Base-by-base conservation (phyloP, 2,888 invertebrate genomes). In the Coremacera marginata region DNA sequence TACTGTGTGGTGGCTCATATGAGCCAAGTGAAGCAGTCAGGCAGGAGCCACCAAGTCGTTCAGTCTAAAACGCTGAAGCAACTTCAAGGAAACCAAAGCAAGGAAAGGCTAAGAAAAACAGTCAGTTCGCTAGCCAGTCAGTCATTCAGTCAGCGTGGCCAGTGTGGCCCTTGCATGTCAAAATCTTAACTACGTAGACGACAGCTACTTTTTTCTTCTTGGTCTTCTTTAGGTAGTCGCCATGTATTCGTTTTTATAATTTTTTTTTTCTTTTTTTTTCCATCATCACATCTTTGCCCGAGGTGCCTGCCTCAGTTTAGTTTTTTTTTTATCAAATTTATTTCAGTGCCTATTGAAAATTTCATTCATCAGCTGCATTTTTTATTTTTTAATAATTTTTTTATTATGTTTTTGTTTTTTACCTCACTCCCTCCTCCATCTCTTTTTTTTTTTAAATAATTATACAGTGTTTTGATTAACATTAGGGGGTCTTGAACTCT, bases 161-260 rank as follows among this genome's bases (percentile, higher is more conserved):
- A 73, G 63, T 62, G 65, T 63, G 65, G 67, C 55, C 74, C 67
- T 67, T 77, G 75, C 78, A 68, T 76, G 78, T 76, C 76, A 78
- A 78, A 76, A 57, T 70, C 27, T 78, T 78, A 78, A 78, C 76
- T 63, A 78, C 65, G 73, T 76, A 76, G 76, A 73, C 67, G 78
- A 78, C 76, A 78, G 76, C 75, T 67, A 63, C 74, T 55, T 67
- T 34, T 55, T 73, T 62, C 22, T 62, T 51, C 25, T 25, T 9
- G 63, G 25, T n/a, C n/a, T 19, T 34, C n/a, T 65, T 31, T 31
- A n/a, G 31, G 19, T 16, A 37, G 14, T 19, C 34, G 11, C 34
- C 63, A 34, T 27, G n/a, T n/a, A 16, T 65, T 37, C n/a, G 31
- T 65, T 65, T n/a, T 27, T 2, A 31, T 63, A 57, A 22, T 27